Percentiles rank a stretch among this genome's conserved stretches.
Evolutionary conservation across 1,140 invertebrate genomes (phyloP).

Genomic region (Medauroidea extradentata): DNA sequence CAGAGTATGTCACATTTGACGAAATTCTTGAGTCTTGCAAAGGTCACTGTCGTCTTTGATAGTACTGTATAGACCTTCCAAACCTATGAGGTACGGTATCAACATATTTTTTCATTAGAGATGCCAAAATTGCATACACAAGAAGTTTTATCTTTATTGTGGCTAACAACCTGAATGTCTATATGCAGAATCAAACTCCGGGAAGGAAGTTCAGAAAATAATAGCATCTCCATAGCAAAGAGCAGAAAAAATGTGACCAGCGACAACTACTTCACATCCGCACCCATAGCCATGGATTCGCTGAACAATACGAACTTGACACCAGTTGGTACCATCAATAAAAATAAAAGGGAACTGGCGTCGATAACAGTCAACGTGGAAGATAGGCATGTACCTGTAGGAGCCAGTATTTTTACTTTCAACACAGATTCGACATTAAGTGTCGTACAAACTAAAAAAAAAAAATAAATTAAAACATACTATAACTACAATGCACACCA

Average conservation of each 20-base stretch:
- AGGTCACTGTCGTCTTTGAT: background rate
- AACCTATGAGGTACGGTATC: background rate
- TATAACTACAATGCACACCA: conserved; percentile 25
- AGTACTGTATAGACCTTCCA: background rate
- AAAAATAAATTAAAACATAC: conserved; percentile 24
- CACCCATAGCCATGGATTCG: conserved; percentile 28
- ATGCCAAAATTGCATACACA: background rate
- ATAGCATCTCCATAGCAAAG: conserved; percentile 24
- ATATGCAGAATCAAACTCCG: background rate
- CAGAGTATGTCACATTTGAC: background rate
- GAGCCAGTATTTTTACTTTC: conserved; percentile 7
- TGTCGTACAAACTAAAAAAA: conserved; percentile 29
- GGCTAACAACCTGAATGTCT: conserved; percentile 24
- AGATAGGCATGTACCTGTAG: too few relatives aligned
- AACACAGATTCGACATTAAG: conserved; percentile 19
- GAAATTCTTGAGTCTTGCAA: background rate
- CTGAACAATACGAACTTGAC: conserved; percentile 38
- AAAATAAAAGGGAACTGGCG: conserved; percentile 44
- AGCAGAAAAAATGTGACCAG: conserved; percentile 32
- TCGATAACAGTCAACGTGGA: background rate
- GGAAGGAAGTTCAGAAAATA: conserved; percentile 15
- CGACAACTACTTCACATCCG: conserved; percentile 40
- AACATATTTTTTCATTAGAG: background rate
- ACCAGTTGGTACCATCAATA: conserved; percentile 43
- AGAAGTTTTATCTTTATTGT: conserved; percentile 29